Conservation (phyloP, 2,888 invertebrate genomes). For the Stenotaenia linearis region DNA sequence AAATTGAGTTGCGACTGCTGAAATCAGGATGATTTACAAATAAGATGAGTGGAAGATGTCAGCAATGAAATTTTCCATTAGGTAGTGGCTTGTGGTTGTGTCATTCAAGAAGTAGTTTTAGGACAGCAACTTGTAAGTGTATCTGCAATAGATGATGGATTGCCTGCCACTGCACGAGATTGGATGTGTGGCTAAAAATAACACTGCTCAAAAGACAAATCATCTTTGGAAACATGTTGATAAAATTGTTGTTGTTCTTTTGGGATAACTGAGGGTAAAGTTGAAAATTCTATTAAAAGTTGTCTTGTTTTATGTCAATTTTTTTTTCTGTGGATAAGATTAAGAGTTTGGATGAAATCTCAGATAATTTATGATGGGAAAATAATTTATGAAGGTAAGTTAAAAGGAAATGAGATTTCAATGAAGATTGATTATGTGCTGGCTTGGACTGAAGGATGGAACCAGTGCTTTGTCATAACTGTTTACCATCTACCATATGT, state of each 20-base stretch:
- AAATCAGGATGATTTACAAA: too few species aligned
- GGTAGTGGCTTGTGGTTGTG: background rate
- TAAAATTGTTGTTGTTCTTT: background rate
- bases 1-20: too few species aligned
- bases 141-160: background rate
- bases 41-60: background rate
- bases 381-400: background rate
- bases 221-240: background rate
- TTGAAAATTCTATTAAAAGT: background rate
- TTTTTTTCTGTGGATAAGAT: background rate
- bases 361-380: background rate
- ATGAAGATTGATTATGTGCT: background rate
- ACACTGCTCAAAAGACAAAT: background rate
- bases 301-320: background rate
- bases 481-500: background rate
- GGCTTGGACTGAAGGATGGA: background rate
- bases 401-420: background rate
- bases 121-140: background rate
- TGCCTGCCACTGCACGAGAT: conserved; percentile 4
- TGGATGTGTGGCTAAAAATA: background rate
- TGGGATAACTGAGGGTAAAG: background rate
- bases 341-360: background rate
- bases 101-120: background rate
- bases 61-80: background rate
- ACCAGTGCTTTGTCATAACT: too few species aligned